Conservation (phyloP, 2,888 invertebrate genomes). For the Noctua comes region DNA sequence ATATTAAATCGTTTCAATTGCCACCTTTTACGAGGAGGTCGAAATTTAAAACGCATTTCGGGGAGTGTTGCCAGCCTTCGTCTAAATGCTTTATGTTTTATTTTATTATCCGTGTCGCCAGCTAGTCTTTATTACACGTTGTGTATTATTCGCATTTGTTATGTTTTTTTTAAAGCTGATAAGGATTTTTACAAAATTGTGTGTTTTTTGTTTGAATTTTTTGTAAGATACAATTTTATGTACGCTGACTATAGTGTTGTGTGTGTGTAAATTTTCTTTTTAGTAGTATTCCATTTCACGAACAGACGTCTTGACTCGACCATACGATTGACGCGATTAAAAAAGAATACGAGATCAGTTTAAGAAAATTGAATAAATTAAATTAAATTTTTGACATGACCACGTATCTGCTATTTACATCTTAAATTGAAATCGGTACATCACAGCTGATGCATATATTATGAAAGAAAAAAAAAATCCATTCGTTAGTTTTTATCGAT, state of each 20-base stretch:
- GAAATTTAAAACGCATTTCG: slow-evolving; percentile 78
- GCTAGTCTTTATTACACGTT: slow-evolving; percentile 71
- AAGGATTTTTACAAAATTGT: too few relatives aligned
- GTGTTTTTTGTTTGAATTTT: too few relatives aligned
- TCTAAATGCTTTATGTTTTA: slow-evolving; percentile 77
- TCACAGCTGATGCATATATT: too few relatives aligned
- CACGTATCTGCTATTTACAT: too few relatives aligned
- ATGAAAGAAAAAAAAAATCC: too few relatives aligned
- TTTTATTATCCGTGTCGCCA: slow-evolving; percentile 77
- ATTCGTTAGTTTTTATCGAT: too few relatives aligned
- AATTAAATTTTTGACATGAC: too few relatives aligned
- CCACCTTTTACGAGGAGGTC: slow-evolving; percentile 76
- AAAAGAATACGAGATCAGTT: too few relatives aligned
- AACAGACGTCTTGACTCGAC: too few relatives aligned
- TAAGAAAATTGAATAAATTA: too few relatives aligned
- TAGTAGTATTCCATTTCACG: background rate
- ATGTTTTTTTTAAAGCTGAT: slow-evolving; percentile 57
- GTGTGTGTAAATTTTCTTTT: background rate
- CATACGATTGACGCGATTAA: too few relatives aligned
- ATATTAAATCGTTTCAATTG: slow-evolving; percentile 78
- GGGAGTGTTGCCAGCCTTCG: slow-evolving; percentile 65
- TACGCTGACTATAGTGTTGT: background rate
- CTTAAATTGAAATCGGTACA: too few relatives aligned
- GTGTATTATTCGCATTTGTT: slow-evolving; percentile 68
- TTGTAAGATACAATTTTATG: slow-evolving; percentile 25